Conservation (phyloP, 2,888 invertebrate genomes). For the Enchytraeus crypticus region DNA sequence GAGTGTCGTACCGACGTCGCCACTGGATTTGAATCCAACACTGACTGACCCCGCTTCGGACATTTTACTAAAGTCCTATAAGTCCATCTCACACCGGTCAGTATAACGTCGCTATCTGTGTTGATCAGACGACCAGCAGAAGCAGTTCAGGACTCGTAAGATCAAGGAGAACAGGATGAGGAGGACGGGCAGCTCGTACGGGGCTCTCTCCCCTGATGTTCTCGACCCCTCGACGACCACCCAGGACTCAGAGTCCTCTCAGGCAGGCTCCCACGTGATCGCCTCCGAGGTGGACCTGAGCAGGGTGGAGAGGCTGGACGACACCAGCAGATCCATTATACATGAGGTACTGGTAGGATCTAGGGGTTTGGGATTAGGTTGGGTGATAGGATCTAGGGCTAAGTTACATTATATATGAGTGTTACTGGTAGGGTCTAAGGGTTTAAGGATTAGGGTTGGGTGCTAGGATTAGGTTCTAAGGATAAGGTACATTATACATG, state of each 20-base stretch:
- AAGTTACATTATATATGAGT: too few relatives aligned
- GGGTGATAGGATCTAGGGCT: too few relatives aligned
- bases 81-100: too few relatives aligned
- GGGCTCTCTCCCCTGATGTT: neutral
- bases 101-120: too few relatives aligned
- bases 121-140: conserved; percentile 43
- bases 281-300: conserved; percentile 9
- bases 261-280: conserved; percentile 13
- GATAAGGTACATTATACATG: too few relatives aligned
- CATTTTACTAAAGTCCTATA: too few relatives aligned
- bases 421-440: too few relatives aligned
- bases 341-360: conserved; percentile 10
- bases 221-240: neutral
- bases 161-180: conserved; percentile 40
- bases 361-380: neutral
- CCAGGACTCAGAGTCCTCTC: neutral
- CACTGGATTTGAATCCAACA: too few relatives aligned
- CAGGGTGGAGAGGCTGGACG: conserved; percentile 8
- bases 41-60: too few relatives aligned
- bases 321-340: conserved; percentile 1
- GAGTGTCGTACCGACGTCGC: too few relatives aligned
- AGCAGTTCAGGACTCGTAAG: conserved; percentile 36
- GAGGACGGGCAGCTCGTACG: conserved; percentile 15
- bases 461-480: too few relatives aligned
- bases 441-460: too few relatives aligned